A percentile compares a stretch with the other conserved stretches of the same genome.
Evolutionary conservation across 2,888 invertebrate genomes (phyloP).

Genomic region (Chymomyza amoena): DNA sequence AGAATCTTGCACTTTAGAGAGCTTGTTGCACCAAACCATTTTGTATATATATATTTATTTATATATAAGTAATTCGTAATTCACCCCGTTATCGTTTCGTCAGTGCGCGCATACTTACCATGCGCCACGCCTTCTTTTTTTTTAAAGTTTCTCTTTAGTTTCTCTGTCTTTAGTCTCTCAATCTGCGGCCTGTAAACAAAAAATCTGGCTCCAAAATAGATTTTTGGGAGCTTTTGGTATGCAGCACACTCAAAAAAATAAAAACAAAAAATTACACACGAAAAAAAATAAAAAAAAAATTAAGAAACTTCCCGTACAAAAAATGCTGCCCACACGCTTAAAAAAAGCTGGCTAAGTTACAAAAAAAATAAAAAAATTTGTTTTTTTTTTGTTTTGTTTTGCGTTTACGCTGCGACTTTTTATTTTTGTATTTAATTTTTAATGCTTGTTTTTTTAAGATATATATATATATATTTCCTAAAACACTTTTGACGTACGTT

Average conservation of each 20-base stretch:
- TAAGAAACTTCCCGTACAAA: constrained; percentile 38
- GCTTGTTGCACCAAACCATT: not conserved
- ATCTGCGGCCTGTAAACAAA: constrained; percentile 18
- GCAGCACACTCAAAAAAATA: constrained; percentile 19
- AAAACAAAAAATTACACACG: constrained; percentile 8
- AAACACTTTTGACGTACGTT: not conserved
- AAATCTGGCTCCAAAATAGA: constrained; percentile 2
- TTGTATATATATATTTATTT: not conserved
- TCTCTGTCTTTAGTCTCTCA: constrained; percentile 29
- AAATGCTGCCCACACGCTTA: constrained; percentile 27
- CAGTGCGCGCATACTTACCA: constrained; percentile 75
- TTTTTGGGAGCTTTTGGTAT: not conserved
- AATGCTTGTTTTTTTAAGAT: not conserved
- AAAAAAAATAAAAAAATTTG: constrained; percentile 63
- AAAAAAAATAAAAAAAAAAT: constrained; percentile 12
- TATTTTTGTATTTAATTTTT: constrained; percentile 29
- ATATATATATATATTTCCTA: not conserved
- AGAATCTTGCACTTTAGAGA: not conserved
- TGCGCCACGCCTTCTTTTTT: constrained; percentile 55
- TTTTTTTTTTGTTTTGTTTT: constrained; percentile 53
- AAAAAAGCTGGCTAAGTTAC: constrained; percentile 45
- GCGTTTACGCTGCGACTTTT: constrained; percentile 46
- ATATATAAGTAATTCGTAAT: not conserved
- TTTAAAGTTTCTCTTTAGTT: constrained; percentile 27
- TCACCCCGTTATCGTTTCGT: constrained; percentile 66